Evolutionary conservation across 2,888 invertebrate species (phyloP).

Genomic region (Microctonus aethiopoides): DNA sequence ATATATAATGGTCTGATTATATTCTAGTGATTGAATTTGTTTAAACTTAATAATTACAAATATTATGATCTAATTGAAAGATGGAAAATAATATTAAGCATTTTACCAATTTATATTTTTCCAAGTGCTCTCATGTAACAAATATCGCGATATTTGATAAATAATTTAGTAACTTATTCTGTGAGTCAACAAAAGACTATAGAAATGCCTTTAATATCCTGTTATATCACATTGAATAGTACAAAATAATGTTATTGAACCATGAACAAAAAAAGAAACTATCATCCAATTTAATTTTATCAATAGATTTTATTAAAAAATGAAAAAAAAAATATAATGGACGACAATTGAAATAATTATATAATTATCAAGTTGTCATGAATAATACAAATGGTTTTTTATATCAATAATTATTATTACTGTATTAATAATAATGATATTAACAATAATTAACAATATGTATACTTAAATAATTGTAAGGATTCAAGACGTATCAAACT

Average conservation of each 20-base stretch:
- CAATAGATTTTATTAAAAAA: background rate
- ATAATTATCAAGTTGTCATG: background rate
- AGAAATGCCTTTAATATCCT: constrained; percentile 18
- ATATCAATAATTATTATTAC: background rate
- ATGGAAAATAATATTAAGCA: background rate
- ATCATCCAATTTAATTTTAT: background rate
- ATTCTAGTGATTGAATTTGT: constrained; percentile 23
- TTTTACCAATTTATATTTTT: constrained; percentile 3
- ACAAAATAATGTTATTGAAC: constrained; percentile 21
- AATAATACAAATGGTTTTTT: background rate
- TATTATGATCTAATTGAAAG: background rate
- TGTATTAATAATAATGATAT: too few species aligned
- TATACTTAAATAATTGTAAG: constrained; percentile 43
- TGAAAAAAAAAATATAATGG: background rate
- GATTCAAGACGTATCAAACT: constrained; percentile 36
- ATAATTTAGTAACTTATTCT: constrained; percentile 5
- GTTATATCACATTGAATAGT: constrained; percentile 15
- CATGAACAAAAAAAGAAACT: background rate
- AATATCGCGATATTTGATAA: background rate
- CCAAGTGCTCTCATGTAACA: background rate
- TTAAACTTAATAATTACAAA: background rate
- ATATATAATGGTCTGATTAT: background rate
- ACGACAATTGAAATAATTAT: background rate
- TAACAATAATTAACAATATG: background rate
- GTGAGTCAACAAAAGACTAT: too few species aligned